Base-by-base conservation (phyloP, 2,113 vertebrate species). In the Urocitellus parryii region DNA sequence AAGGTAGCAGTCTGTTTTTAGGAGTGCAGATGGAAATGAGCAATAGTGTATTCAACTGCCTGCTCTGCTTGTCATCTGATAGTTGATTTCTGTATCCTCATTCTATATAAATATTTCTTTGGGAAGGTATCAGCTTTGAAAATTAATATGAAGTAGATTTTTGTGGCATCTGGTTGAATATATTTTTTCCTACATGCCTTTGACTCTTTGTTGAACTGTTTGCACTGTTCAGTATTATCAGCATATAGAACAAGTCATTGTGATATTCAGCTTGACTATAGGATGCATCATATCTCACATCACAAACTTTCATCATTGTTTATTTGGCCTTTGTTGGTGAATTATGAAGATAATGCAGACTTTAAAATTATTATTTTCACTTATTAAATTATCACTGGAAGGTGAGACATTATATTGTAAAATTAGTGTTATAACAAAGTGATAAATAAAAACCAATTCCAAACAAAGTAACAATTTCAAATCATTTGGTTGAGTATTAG, bases 301-400 rank as follows among this genome's bases (percentile, higher is more conserved):
- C 48, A 63, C 5, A 61, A 24, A 70, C 34, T 93, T 91, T 48
- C 20, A 82, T 96, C 18, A 86, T 88, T 89, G 27, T 74, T 72
- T 88, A 67, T 16, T 92, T 97, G 67, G 4, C 7, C 4, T 90
- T 87, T 94, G 42, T 90, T 87, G 53, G 73, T 74, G n/a, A 81
- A n/a, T 89, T 95, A 42, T 39, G 83, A 84, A 56, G 76, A 42
- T 70, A 72, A 96, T 80, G 5, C 37, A 94, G 74, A 76, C 42
- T 74, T 88, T 92, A 74, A 95, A 84, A 45, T 96, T 65, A 78
- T 25, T 90, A 8, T 58, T 92, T 94, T 84, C 7, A 51, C 93
- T 72, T 84, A 83, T 56, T 82, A 92, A 92, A 81, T 77, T 72
- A 42, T 82, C 63, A 85, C 5, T 73, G 91, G 70, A 95, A 90